Base-by-base conservation (phyloP, 1,140 invertebrate genomes). In the Bombus affinis region DNA sequence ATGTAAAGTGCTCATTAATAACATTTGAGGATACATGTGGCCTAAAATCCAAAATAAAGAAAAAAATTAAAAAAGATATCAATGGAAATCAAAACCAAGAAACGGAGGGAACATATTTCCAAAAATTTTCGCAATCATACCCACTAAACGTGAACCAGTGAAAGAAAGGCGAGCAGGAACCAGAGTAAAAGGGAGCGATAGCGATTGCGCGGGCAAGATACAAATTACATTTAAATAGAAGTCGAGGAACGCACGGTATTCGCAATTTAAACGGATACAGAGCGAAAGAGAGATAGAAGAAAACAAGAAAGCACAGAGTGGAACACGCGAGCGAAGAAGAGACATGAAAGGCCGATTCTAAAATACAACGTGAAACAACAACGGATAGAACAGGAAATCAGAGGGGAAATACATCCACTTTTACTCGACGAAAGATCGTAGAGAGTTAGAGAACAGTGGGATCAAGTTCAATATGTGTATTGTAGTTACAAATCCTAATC, bases 221-320 rank as follows among this genome's bases (percentile, higher is more conserved):
- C 93, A 93, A 93, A 94, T 94, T 93, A 93, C 91, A 93, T 94
- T 93, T 93, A 93, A 94, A 93, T 93, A 93, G 93, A 93, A 93
- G 87, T 81, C 90, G 84, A 88, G 92, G 93, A 92, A 94, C 91
- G 93, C 90, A 39, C 42, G 92, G 93, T 80, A 94, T 94, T 93
- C 90, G 93, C 92, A 94, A 93, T 93, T 94, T 94, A 89, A 92
- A 89, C 89, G 81, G 53, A 81, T 86, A 88, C 85, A 71, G 59
- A 22, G 66, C 57, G 82, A 72, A 65, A 73, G 85, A 74, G 44
- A 18, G 53, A 37, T 13, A 25, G 53, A 59, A 59, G 35, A 18
- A 39, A 39, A 39, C 13, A n/a, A 59, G 74, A 76, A 37, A 59
- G 74, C 35, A 53, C 42, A 75, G 66, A 83, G 77, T 47, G 53